Conservation (phyloP, 2,113 vertebrate genomes). For the Hiodon tergisus region DNA sequence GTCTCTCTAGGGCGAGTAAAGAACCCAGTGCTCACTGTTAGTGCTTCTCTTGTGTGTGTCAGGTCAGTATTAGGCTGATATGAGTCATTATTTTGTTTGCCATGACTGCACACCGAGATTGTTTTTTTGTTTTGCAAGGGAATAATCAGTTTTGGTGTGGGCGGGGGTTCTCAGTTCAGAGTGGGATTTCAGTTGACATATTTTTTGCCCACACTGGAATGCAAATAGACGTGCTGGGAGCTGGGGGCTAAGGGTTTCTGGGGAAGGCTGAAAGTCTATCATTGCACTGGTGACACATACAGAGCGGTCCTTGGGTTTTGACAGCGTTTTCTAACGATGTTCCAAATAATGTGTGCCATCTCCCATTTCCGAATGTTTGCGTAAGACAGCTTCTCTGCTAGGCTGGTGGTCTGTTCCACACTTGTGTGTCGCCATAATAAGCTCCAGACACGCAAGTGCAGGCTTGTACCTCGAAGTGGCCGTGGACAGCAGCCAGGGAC, state of each 20-base stretch:
- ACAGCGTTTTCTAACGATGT: neutral
- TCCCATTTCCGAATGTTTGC: neutral
- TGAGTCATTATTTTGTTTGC: conserved; percentile 8
- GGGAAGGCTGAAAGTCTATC: neutral
- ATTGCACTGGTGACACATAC: neutral
- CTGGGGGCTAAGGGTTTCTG: neutral
- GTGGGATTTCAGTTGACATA: neutral
- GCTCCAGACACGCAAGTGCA: no score
- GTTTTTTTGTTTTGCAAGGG: neutral
- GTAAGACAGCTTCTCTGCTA: neutral
- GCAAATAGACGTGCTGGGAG: conserved; percentile 3
- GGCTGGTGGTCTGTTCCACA: no score
- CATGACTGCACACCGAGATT: neutral
- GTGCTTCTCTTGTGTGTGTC: neutral
- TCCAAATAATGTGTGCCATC: neutral
- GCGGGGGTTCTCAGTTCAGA: neutral
- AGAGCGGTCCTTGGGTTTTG: neutral
- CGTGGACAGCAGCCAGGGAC: no score
- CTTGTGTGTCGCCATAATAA: no score
- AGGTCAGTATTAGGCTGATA: neutral
- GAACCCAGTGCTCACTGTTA: no score
- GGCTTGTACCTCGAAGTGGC: no score
- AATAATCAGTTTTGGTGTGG: neutral
- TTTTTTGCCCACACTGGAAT: neutral
- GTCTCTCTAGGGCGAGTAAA: neutral